Evolutionary conservation across 2,888 invertebrate genomes (phyloP), one percentile per base, ranked within the genome.

Genomic region (Choristoneura rosaceana): DNA sequence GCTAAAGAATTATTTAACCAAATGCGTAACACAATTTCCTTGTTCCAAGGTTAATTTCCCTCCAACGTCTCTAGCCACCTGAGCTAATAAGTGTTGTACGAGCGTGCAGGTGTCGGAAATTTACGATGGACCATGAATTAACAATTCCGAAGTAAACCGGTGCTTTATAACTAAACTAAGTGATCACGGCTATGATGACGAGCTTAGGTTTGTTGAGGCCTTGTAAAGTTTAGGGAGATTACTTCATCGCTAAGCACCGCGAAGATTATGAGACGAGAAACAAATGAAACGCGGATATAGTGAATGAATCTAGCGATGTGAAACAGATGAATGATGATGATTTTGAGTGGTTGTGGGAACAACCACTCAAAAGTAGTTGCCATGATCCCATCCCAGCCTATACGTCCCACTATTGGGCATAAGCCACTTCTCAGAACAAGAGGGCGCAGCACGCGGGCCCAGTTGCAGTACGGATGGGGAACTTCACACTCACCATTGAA

Each of bases 61-160:
- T 25, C 33, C 63, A 45, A 4, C 12, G 64, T 64, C 68, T 69
- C 63, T 3, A 52, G 69, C 59, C 73, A 73, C 73, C 73, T 73
- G 69, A 64, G 73, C 69, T 73, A 73, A 73, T 73, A 73, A 73
- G 68, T 55, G 43, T 17, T 47, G 58, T 58, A 52, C 58, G 58
- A 41, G 62, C 8, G 55, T 68, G 50, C 71, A 73, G 69, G 73
- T 73, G 69, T 62, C 59, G 68, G 58, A 64, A 73, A 73, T 73
- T 73, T 73, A 64, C 59, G 68, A 73, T 50, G 55, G 41, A 15
- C 55, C 59, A 73, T 73, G 68, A 73, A 73, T 73, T 69, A 73
- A 69, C 59, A 50, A 60, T 64, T 43, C 41, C 65, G 67, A 67
- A 71, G 66, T 58, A 52, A 71, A 70, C 70, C 38, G 45, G 17